A percentile compares a stretch with the other conserved stretches of the same genome.
phyloP scores from a whole-genome alignment of 2,888 invertebrate species.

The Eupithecia subfuscata region DNA sequence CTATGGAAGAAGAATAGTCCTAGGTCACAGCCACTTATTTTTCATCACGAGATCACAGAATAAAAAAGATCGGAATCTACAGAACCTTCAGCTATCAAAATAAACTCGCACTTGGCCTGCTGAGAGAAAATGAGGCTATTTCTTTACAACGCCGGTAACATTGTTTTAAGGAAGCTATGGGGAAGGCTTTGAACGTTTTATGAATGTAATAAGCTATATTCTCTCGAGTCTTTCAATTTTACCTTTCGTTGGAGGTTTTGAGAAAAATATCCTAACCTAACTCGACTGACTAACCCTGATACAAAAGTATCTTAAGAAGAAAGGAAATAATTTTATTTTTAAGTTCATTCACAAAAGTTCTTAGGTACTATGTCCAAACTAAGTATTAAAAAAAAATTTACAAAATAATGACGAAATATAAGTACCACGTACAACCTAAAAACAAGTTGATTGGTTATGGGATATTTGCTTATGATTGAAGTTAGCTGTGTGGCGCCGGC shows the following conservation, averaged over 20 bases:
- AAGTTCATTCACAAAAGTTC: too few relatives aligned
- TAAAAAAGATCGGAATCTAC: neutral
- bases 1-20: neutral
- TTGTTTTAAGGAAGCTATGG: constrained; percentile 44
- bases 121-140: constrained; percentile 51
- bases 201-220: constrained; percentile 32
- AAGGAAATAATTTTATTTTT: too few relatives aligned
- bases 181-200: constrained; percentile 40
- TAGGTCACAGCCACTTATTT: neutral
- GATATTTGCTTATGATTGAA: too few relatives aligned
- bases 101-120: constrained; percentile 36
- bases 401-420: too few relatives aligned
- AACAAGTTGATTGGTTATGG: too few relatives aligned
- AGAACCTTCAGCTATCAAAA: constrained; percentile 11
- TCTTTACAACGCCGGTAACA: constrained; percentile 47
- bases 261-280: neutral
- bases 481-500: too few relatives aligned
- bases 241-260: constrained; percentile 11
- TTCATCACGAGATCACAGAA: neutral
- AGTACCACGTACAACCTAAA: too few relatives aligned
- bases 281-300: neutral
- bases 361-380: too few relatives aligned
- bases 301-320: too few relatives aligned
- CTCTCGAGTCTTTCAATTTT: constrained; percentile 40
- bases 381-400: too few relatives aligned